Evolutionary conservation across 1,140 invertebrate species (phyloP).

Genomic region (Polypedilum vanderplanki): DNA sequence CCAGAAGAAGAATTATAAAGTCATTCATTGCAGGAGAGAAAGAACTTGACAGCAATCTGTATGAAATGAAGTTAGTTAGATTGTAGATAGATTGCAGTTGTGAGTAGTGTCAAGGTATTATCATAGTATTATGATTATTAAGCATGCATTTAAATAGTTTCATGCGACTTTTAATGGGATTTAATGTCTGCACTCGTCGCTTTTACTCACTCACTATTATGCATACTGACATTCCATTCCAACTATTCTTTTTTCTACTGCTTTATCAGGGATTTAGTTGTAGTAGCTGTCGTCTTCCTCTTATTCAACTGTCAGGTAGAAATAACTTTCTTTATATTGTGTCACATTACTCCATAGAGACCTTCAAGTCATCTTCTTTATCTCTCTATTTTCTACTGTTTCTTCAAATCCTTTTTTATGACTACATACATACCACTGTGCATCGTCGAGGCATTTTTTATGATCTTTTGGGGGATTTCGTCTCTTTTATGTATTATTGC

Average conservation of each 20-base stretch:
- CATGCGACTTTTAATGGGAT: conserved; percentile 17
- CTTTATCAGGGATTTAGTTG: neutral
- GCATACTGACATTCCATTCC: conserved; percentile 10
- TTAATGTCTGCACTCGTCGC: neutral
- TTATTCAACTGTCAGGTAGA: neutral
- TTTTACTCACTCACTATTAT: neutral
- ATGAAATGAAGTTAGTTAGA: no score
- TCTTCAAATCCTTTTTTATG: neutral
- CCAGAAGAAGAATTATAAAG: no score
- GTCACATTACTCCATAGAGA: neutral
- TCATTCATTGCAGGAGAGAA: no score
- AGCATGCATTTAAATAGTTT: conserved; percentile 22
- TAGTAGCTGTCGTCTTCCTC: neutral
- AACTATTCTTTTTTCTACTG: neutral
- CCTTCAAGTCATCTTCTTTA: neutral
- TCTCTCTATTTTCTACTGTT: neutral
- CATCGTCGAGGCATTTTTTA: neutral
- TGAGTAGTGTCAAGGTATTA: conserved; percentile 21
- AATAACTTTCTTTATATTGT: neutral
- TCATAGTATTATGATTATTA: conserved; percentile 24
- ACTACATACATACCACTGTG: neutral
- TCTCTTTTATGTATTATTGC: neutral
- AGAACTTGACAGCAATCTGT: no score
- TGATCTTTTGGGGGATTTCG: neutral
- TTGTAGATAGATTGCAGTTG: neutral